Percentiles rank a stretch among this genome's conserved stretches.
phyloP scores from a whole-genome alignment of 2,113 vertebrate species.

The Cichladusa arquata region DNA sequence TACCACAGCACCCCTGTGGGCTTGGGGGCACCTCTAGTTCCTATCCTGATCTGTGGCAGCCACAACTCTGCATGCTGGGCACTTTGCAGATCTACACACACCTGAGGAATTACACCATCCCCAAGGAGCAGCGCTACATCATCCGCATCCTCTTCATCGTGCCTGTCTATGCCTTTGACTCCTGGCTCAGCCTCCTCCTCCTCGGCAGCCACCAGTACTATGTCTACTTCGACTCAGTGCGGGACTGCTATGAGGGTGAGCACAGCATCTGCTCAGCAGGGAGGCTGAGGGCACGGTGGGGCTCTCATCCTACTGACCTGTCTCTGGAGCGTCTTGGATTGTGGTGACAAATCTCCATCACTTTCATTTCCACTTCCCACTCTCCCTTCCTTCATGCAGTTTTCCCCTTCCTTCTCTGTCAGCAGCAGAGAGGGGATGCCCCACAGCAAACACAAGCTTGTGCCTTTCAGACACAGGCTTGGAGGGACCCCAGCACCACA shows the following conservation, averaged over 20 bases:
- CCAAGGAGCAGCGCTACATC: conserved; percentile 94
- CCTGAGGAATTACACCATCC: conserved; percentile 86
- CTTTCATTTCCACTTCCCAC: not conserved
- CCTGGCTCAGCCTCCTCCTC: conserved; percentile 96
- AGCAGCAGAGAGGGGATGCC: not conserved
- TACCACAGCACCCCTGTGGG: fast-evolving
- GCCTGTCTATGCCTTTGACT: conserved; percentile 91
- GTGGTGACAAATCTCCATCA: not conserved
- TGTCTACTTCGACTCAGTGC: conserved; percentile 90
- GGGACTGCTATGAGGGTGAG: conserved; percentile 95
- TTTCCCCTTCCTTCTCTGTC: not conserved
- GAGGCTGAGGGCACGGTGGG: not conserved
- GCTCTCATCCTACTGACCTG: not conserved
- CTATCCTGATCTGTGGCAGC: not conserved
- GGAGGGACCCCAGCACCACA: not conserved
- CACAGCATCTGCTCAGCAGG: not conserved
- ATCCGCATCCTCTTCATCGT: conserved; percentile 95
- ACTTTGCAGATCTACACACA: conserved; percentile 87
- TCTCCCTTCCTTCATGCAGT: not conserved
- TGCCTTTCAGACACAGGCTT: not conserved
- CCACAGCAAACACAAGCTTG: fast-evolving
- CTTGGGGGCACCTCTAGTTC: not conserved
- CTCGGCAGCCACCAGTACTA: conserved; percentile 91
- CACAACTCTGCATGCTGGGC: not conserved
- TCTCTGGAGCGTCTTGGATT: not conserved